Percentiles rank a stretch among this genome's conserved stretches.
Conservation (phyloP, 2,888 invertebrate genomes). For the Ferdinandea cuprea region DNA sequence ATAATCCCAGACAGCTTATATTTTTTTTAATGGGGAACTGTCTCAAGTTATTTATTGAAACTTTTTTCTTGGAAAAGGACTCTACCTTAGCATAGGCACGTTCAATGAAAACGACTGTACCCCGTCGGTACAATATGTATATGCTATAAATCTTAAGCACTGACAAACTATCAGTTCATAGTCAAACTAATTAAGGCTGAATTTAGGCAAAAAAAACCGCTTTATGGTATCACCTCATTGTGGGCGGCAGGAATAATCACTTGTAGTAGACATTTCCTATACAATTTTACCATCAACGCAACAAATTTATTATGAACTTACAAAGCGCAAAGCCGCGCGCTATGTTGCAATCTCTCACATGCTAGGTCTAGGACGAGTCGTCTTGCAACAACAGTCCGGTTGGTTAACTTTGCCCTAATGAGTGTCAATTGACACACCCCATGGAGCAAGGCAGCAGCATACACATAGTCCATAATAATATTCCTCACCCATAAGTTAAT, state of each 20-base stretch:
- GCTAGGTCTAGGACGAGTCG: conserved; percentile 30
- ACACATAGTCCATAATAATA: conserved; percentile 44
- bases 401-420: conserved; percentile 39
- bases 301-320: conserved; percentile 28
- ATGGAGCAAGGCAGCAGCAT: conserved; percentile 35
- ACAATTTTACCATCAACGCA: neutral
- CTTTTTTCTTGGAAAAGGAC: no score
- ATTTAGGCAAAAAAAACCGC: no score
- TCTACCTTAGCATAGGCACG: no score
- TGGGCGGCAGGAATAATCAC: neutral
- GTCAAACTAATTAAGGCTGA: no score
- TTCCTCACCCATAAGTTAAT: conserved; percentile 66
- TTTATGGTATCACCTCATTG: neutral
- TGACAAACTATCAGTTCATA: no score
- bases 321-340: conserved; percentile 28
- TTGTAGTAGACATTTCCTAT: neutral
- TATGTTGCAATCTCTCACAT: conserved; percentile 3
- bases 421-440: conserved; percentile 65
- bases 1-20: no score
- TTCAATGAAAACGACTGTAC: no score
- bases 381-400: neutral
- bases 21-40: no score
- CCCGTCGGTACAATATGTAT: no score
- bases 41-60: no score
- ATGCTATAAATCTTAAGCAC: no score